A percentile compares a stretch with the other conserved stretches of the same genome.
Evolutionary conservation across 1,140 invertebrate species (phyloP).

Genomic region (Rhopalosiphum padi): DNA sequence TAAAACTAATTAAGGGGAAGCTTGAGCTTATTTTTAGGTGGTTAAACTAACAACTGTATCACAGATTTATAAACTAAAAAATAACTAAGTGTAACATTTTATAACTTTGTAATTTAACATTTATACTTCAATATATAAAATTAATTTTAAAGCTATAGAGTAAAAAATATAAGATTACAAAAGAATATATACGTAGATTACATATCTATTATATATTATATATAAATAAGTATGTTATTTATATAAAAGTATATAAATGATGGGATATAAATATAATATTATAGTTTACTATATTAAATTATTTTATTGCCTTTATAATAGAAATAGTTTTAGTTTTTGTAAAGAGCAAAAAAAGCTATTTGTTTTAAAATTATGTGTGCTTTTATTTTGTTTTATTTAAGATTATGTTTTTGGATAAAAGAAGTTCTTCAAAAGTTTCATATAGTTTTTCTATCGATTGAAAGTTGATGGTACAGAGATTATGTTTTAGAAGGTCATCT

Average conservation of each 20-base stretch:
- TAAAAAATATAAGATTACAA: background rate
- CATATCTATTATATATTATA: too few relatives aligned
- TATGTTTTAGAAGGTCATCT: background rate
- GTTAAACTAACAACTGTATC: background rate
- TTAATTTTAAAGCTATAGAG: background rate
- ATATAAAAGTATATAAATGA: too few relatives aligned
- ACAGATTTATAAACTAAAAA: background rate
- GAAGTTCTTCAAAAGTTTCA: background rate
- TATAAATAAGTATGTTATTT: too few relatives aligned
- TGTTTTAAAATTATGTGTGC: background rate
- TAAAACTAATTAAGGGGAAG: background rate
- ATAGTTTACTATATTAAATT: background rate
- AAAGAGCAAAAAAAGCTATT: background rate
- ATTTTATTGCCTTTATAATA: background rate
- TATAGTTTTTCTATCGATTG: background rate
- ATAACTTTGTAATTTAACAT: too few relatives aligned
- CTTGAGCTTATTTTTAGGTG: slow-evolving; percentile 33
- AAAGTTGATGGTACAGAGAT: background rate
- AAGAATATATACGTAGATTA: too few relatives aligned
- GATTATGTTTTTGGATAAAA: background rate
- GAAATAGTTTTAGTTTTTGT: background rate
- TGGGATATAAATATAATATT: too few relatives aligned
- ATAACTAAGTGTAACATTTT: too few relatives aligned
- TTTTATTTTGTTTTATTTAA: background rate
- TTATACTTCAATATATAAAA: background rate